These are phyloP conservation scores for Sciaenops ocellatus DNA, from an alignment of 2,797 vertebrate genomes.

Conservation along the genomic window DNA sequence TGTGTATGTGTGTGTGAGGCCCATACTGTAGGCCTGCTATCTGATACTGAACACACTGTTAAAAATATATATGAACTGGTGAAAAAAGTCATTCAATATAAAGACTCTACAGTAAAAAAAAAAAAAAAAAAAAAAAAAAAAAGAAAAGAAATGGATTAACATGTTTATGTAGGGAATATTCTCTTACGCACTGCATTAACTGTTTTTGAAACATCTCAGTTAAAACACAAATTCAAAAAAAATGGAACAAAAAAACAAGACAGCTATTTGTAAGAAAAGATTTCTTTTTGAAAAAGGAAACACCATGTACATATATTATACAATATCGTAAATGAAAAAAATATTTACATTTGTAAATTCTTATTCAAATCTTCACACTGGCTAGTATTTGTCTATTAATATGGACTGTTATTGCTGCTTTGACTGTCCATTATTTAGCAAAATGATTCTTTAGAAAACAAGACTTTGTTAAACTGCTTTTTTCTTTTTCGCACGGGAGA, in stretches of 20 bases:
- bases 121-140: constrained; percentile 47
- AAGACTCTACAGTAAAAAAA: constrained; percentile 80
- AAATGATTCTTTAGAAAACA: constrained; percentile 86
- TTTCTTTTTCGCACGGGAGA: constrained; percentile 81
- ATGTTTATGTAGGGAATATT: constrained; percentile 80
- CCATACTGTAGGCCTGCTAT: constrained; percentile 58
- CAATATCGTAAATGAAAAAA: constrained; percentile 88
- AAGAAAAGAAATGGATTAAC: constrained; percentile 65
- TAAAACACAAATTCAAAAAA: constrained; percentile 89
- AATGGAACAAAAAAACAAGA: constrained; percentile 85
- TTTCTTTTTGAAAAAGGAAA: constrained; percentile 88
- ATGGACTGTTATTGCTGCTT: constrained; percentile 95
- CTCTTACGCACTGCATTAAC: constrained; percentile 84
- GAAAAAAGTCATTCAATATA: constrained; percentile 82
- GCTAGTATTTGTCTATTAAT: constrained; percentile 87
- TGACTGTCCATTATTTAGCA: constrained; percentile 86
- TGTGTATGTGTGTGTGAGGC: constrained; percentile 15
- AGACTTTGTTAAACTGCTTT: constrained; percentile 81
- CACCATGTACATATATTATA: constrained; percentile 94
- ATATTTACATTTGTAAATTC: constrained; percentile 93
- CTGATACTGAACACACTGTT: constrained; percentile 77
- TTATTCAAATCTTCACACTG: constrained; percentile 88
- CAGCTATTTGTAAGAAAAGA: constrained; percentile 90
- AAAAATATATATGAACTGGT: constrained; percentile 85
- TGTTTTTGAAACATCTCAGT: constrained; percentile 84